Evolutionary conservation across 2,113 vertebrate genomes (phyloP).

Genomic region (Pseudorhombus dupliciocellatus): DNA sequence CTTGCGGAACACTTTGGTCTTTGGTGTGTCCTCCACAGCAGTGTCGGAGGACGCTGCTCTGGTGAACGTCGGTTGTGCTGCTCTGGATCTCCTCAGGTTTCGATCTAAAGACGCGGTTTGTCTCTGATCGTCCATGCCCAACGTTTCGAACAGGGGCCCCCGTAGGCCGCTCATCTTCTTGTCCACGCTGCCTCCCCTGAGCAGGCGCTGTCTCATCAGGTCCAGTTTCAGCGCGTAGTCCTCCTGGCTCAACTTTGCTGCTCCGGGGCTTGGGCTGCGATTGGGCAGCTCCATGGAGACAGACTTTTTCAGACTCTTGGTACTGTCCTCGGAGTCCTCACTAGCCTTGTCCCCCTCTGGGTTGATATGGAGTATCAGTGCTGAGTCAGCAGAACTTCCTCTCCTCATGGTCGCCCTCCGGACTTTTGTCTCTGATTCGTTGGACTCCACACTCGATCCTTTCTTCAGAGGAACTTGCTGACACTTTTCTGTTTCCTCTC

Average conservation of each 20-base stretch:
- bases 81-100: slow-evolving; percentile 71
- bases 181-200: slow-evolving; percentile 84
- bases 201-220: slow-evolving; percentile 90
- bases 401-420: slow-evolving; percentile 86
- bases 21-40: slow-evolving; percentile 70
- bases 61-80: slow-evolving; percentile 73
- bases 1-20: slow-evolving; percentile 85
- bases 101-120: slow-evolving; percentile 64
- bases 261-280: slow-evolving; percentile 85
- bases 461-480: slow-evolving; percentile 75
- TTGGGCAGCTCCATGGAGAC: slow-evolving; percentile 88
- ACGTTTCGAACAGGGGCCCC: slow-evolving; percentile 92
- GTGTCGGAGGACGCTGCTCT: slow-evolving; percentile 88
- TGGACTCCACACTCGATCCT: slow-evolving; percentile 78
- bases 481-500: slow-evolving; percentile 59
- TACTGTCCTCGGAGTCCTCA: slow-evolving; percentile 36
- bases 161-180: slow-evolving; percentile 92
- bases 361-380: slow-evolving; percentile 83
- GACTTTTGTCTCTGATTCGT: slow-evolving; percentile 65
- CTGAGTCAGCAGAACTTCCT: slow-evolving; percentile 91
- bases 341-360: slow-evolving; percentile 50
- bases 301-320: slow-evolving; percentile 84
- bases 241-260: slow-evolving; percentile 83
- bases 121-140: slow-evolving; percentile 84
- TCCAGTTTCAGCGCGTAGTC: slow-evolving; percentile 92